A percentile compares a stretch with the other conserved stretches of the same genome.
Evolutionary conservation across 2,113 vertebrate genomes (phyloP).

Genomic region (Aegotheles bennettii): DNA sequence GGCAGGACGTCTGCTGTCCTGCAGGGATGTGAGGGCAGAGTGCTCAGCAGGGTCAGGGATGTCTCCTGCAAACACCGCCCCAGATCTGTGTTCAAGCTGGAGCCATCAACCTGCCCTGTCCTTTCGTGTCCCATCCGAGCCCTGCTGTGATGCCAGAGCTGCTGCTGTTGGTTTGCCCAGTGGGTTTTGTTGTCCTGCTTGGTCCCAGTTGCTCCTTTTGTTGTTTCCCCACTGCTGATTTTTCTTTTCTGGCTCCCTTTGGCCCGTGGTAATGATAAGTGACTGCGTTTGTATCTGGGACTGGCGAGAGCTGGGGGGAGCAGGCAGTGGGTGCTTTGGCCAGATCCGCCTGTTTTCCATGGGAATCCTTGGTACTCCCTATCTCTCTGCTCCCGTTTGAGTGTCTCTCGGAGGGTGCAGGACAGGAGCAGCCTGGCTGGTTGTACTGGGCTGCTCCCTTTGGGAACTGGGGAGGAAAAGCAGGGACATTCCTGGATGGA

Average conservation of each 20-base stretch:
- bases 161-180: not conserved
- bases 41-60: not conserved
- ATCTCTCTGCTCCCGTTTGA: not conserved
- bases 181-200: not conserved
- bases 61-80: not conserved
- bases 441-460: fast-evolving
- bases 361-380: not conserved
- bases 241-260: not conserved
- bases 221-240: not conserved
- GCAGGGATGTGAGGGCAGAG: not conserved
- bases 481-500: fast-evolving
- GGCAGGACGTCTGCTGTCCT: not conserved
- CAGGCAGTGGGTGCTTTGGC: not conserved
- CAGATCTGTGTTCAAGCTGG: not conserved
- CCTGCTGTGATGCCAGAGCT: not conserved
- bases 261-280: fast-evolving
- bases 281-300: fast-evolving
- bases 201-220: not conserved
- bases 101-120: not conserved
- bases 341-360: not conserved
- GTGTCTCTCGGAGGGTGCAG: fast-evolving
- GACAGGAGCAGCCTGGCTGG: not conserved
- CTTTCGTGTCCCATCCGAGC: no score
- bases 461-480: not conserved
- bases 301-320: not conserved